Base-by-base conservation (phyloP, 2,113 vertebrate genomes). In the Anolis carolinensis region DNA sequence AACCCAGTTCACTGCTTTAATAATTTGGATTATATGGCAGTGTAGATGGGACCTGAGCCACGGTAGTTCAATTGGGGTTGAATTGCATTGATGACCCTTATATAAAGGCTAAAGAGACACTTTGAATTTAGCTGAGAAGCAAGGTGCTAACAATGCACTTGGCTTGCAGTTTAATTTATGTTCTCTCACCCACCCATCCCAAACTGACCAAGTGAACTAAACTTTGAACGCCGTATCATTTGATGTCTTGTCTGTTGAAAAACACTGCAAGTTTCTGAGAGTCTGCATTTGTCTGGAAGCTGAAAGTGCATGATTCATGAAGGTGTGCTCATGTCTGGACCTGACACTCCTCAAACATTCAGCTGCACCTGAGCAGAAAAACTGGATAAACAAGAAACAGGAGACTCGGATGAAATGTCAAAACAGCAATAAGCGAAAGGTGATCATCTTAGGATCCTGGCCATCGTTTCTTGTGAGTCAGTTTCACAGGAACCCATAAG, bases 351-450 rank as follows among this genome's bases (percentile, higher is more conserved):
- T 81, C 79, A 50, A 50, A 25, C 59, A 48, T 52, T 39, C 32
- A 79, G 20, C n/a, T 39, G 36, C 34, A 83, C 50, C 25, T 5
- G 39, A 59, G 70, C 70, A 63, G 82, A 84, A 81, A 84, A 84
- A 84, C 77, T 9, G 77, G 82, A 68, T 48, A 55, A 80, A 67
- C 75, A 72, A 75, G 82, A 80, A 84, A 88, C 25, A 50, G 10
- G 21, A 65, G 87, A 63, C 34, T 23, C 55, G 13, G 75, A 48
- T 27, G n/a, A 83, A 30, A 83, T 62, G 55, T 20, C 21, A 82
- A 79, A 30, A 27, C 50, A 78, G 71, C 8, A 13, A 21, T 20
- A 34, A 34, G 50, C 50, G 48, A 25, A 75, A 4, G 25, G 23
- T 30, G 23, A 25, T 30, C 11, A 16, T 32, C 11, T 70, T 32